A percentile compares a stretch with the other conserved stretches of the same genome.
Conservation (phyloP, 2,113 vertebrate genomes). For the Natator depressus region DNA sequence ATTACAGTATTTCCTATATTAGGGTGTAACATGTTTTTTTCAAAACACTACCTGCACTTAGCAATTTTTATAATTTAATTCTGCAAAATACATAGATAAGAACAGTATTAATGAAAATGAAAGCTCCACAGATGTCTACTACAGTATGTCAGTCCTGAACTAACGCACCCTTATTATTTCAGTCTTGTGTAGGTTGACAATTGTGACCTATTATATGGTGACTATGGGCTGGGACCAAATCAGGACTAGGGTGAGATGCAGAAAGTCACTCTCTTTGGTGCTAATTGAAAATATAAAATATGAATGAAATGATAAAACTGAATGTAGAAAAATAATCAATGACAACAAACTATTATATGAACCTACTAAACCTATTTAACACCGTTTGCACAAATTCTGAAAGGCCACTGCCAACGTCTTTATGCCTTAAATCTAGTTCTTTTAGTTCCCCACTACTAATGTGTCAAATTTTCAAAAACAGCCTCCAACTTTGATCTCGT, state of each 20-base stretch:
- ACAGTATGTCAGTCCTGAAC: not conserved
- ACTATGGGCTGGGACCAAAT: constrained; percentile 30
- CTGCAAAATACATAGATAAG: not conserved
- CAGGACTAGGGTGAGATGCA: not conserved
- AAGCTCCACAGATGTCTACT: not conserved
- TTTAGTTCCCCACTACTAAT: constrained; percentile 53
- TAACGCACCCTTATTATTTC: not conserved
- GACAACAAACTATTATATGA: constrained; percentile 65
- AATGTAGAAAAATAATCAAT: constrained; percentile 52
- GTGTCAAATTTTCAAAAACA: constrained; percentile 71
- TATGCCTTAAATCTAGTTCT: constrained; percentile 47
- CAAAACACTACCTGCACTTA: not conserved
- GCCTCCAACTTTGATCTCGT: constrained; percentile 58
- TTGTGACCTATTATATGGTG: not conserved
- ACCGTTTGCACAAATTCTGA: constrained; percentile 55
- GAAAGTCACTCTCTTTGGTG: constrained; percentile 14
- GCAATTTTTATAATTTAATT: not conserved
- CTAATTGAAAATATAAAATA: constrained; percentile 36
- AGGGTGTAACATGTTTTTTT: not conserved
- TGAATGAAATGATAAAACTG: constrained; percentile 20
- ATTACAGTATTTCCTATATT: not conserved
- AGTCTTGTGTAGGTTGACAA: not conserved
- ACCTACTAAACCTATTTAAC: constrained; percentile 59
- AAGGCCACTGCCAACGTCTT: constrained; percentile 60
- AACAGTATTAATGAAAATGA: not conserved